Conservation (phyloP, 2,797 vertebrate species). For the Cossypha heuglini region DNA sequence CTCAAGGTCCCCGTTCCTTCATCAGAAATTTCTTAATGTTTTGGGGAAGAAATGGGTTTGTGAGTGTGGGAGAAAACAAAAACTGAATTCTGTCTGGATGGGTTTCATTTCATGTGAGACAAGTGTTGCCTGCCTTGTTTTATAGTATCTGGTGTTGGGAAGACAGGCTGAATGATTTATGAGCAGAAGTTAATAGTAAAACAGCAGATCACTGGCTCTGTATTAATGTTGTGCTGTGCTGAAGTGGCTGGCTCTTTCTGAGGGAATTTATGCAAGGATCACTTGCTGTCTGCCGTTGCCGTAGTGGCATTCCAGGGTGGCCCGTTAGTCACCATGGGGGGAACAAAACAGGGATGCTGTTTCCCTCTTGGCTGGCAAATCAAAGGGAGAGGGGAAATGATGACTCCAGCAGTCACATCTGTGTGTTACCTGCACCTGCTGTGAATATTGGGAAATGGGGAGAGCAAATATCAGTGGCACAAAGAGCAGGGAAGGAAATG, state of each 20-base stretch:
- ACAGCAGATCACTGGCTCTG: not conserved
- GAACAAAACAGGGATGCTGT: not conserved
- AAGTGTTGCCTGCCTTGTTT: not conserved
- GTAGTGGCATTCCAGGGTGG: not conserved
- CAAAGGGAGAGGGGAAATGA: not conserved
- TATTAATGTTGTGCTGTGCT: not conserved
- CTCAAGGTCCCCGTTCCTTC: not conserved
- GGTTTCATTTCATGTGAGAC: not conserved
- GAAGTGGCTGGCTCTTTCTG: conserved; percentile 10
- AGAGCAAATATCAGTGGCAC: conserved; percentile 12
- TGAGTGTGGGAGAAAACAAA: not conserved
- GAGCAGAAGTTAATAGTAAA: conserved; percentile 47
- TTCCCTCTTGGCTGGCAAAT: not conserved
- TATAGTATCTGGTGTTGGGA: conserved; percentile 33
- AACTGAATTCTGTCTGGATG: not conserved
- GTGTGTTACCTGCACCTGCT: conserved; percentile 3
- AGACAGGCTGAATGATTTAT: conserved; percentile 41
- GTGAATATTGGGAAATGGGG: not conserved
- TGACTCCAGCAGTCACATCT: not conserved
- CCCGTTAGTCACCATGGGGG: not conserved
- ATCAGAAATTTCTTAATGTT: not conserved
- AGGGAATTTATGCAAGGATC: not conserved
- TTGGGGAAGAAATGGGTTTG: not conserved
- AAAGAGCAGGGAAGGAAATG: conserved; percentile 6
- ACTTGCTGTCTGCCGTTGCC: fast-evolving